Evolutionary conservation across 2,888 invertebrate genomes (phyloP).

Genomic region (Catocala nupta): DNA sequence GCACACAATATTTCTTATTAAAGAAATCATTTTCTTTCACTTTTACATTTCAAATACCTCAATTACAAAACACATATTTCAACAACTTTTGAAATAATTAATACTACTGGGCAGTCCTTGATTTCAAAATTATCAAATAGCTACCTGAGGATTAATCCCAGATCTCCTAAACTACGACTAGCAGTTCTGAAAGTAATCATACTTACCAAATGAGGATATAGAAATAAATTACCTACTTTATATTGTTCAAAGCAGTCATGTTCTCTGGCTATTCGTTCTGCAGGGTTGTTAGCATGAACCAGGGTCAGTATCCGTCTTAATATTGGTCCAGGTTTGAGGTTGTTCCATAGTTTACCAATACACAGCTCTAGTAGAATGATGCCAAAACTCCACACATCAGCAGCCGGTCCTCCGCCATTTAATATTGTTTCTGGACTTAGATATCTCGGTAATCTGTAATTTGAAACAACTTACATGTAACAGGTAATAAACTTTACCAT

Average conservation of each 20-base stretch:
- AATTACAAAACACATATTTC: too few relatives aligned
- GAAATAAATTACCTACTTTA: constrained; percentile 77
- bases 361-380: constrained; percentile 94
- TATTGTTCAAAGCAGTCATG: constrained; percentile 90
- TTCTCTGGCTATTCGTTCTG: constrained; percentile 92
- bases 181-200: too few relatives aligned
- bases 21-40: too few relatives aligned
- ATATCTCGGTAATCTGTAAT: constrained; percentile 91
- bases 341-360: constrained; percentile 91
- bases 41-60: too few relatives aligned
- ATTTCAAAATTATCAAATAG: too few relatives aligned
- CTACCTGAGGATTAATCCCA: too few relatives aligned
- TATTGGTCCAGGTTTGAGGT: constrained; percentile 91
- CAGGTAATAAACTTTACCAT: too few relatives aligned
- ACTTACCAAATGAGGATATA: neutral
- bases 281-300: constrained; percentile 85
- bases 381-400: constrained; percentile 98
- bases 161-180: too few relatives aligned
- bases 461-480: constrained; percentile 12
- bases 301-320: constrained; percentile 92
- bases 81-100: too few relatives aligned
- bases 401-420: constrained; percentile 91
- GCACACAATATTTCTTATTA: too few relatives aligned
- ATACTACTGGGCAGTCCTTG: too few relatives aligned
- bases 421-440: constrained; percentile 94